These are phyloP conservation scores for Heliconius cydno DNA, from an alignment of 2,888 invertebrate genomes.

Conservation along the genomic window DNA sequence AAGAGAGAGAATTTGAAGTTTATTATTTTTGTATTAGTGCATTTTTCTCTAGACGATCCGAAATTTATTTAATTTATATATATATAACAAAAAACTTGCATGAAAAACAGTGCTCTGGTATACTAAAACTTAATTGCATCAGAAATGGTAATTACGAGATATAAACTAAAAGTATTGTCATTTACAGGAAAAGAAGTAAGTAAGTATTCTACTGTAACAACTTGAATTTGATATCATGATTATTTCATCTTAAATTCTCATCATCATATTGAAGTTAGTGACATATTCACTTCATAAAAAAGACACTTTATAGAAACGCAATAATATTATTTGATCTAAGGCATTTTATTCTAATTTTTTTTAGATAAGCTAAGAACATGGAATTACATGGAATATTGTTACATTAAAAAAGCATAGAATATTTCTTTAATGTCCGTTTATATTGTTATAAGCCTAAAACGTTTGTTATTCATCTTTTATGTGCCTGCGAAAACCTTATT, in stretches of 20 bases:
- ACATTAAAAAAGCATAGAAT: background rate
- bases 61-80: no score
- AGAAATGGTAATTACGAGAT: no score
- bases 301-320: no score
- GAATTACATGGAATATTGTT: background rate
- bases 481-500: background rate
- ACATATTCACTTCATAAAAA: no score
- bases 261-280: no score
- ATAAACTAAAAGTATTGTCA: background rate
- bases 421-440: constrained; percentile 8
- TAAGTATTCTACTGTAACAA: background rate
- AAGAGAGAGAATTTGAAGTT: background rate
- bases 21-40: no score
- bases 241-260: background rate
- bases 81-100: no score
- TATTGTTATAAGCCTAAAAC: constrained; percentile 1
- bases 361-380: background rate
- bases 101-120: no score
- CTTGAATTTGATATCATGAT: background rate
- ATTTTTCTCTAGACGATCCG: no score
- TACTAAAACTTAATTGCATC: background rate
- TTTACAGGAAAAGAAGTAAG: background rate
- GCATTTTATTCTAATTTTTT: background rate
- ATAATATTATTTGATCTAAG: no score
- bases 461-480: constrained; percentile 23